Conservation (phyloP, 2,797 vertebrate genomes). For the Neosilurus hyrtlii region DNA sequence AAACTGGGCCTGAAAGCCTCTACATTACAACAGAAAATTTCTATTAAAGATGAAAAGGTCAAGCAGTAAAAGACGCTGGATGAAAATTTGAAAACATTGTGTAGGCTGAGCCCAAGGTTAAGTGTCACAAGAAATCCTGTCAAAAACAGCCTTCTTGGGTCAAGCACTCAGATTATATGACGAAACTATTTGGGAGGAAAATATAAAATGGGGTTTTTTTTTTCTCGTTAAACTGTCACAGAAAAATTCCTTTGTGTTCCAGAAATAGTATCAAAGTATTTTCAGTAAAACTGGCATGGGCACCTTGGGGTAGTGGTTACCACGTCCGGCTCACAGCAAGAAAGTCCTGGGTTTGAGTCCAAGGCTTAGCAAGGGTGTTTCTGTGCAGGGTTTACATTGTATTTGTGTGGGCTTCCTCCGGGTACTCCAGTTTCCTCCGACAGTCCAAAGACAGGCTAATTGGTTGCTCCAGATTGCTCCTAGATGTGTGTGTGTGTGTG, state of each 20-base stretch:
- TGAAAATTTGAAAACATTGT: constrained; percentile 23
- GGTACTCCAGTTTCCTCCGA: no score
- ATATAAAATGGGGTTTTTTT: background rate
- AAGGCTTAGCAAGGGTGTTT: no score
- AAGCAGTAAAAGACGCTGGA: constrained; percentile 11
- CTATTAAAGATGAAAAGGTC: constrained; percentile 53
- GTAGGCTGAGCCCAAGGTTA: constrained; percentile 34
- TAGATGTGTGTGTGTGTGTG: no score
- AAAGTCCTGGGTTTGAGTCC: no score
- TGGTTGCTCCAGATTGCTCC: no score
- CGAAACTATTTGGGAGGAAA: no score
- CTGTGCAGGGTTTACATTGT: no score
- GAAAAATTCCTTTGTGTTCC: background rate
- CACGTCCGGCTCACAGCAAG: no score
- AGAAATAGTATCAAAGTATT: background rate
- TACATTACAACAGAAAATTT: background rate
- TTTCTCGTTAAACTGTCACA: background rate
- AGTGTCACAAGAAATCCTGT: constrained; percentile 35
- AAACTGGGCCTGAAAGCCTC: background rate
- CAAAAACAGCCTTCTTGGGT: background rate
- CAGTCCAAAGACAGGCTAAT: no score
- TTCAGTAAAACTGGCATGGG: background rate
- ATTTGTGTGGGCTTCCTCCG: no score
- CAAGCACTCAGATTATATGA: background rate
- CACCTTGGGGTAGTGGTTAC: no score